Base-by-base conservation (phyloP, 2,888 invertebrate species). In the Drosophila formosana region DNA sequence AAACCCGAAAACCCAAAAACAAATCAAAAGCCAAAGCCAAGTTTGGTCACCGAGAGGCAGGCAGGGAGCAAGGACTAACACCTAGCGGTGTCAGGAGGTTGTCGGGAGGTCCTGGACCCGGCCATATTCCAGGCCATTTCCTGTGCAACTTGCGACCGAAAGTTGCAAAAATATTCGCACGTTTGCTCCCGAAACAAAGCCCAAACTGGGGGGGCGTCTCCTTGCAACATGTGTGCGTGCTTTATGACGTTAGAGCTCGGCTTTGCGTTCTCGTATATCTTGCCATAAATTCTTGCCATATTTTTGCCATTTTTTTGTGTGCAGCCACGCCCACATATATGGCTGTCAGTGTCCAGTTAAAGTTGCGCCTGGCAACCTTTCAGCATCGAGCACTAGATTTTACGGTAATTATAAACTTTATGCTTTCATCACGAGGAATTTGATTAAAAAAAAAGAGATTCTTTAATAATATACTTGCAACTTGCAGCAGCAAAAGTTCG, bases 151-250 rank as follows among this genome's bases (percentile, higher is more conserved):
- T 84, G 82, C 66, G 72, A 78, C 85, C 88, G 68, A 83, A 83
- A 83, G 83, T 88, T 83, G 83, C 83, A 83, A 86, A 83, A 83
- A 83, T 88, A 80, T 86, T 82, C 87, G 77, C 85, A 83, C 83
- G 75, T 77, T 82, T 82, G 77, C 66, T 61, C 49, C 49, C 75
- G 80, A 88, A 85, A 85, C 88, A 83, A 88, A 79, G 77, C 71
- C 67, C 62, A 39, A 55, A 63, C 43, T 47, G 47, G 34, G 37
- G 37, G 47, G 37, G 47, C 41, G 30, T 45, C 53, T 58, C 26
- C 37, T 46, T 45, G 75, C 63, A 55, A 58, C 64, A 77, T 78
- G 66, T 77, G 76, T 77, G 71, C 75, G 71, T 76, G 70, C 75
- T 76, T 76, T 76, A 74, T 78, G 79, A 62, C 78, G 55, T 55